Evolutionary conservation across 1,140 invertebrate species (phyloP).

Genomic region (Rhopalosiphum padi): DNA sequence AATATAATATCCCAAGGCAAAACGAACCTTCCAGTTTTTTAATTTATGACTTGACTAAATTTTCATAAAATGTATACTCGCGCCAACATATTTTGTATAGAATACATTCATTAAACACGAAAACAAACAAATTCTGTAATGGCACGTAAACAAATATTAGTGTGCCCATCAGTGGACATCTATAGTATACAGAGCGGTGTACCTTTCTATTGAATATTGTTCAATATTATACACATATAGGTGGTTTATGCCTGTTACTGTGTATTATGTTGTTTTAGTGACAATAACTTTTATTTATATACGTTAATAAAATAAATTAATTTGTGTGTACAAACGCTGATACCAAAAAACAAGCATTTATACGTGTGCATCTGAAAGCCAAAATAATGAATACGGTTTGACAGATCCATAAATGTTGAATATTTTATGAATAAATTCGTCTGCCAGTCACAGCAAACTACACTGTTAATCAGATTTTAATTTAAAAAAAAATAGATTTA

Average conservation of each 20-base stretch:
- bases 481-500: not conserved
- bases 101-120: not conserved
- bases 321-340: not conserved
- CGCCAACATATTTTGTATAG: not conserved
- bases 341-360: not conserved
- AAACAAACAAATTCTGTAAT: not conserved
- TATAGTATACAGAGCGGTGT: not conserved
- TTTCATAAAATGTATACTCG: not conserved
- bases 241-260: not conserved
- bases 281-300: slow-evolving; percentile 13
- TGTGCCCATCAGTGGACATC: not conserved
- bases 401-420: not conserved
- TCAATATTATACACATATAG: not conserved
- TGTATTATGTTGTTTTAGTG: slow-evolving; percentile 11
- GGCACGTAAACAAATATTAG: not conserved
- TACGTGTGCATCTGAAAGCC: not conserved
- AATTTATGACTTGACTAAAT: not conserved
- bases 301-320: not conserved
- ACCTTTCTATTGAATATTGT: not conserved
- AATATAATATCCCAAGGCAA: not conserved
- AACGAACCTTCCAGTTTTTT: not conserved
- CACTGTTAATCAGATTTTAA: not conserved
- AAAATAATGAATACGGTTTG: not conserved
- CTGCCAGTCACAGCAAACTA: not conserved
- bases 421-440: not conserved